Conservation (phyloP, 2,113 vertebrate genomes). For the Chaetodon trifascialis region DNA sequence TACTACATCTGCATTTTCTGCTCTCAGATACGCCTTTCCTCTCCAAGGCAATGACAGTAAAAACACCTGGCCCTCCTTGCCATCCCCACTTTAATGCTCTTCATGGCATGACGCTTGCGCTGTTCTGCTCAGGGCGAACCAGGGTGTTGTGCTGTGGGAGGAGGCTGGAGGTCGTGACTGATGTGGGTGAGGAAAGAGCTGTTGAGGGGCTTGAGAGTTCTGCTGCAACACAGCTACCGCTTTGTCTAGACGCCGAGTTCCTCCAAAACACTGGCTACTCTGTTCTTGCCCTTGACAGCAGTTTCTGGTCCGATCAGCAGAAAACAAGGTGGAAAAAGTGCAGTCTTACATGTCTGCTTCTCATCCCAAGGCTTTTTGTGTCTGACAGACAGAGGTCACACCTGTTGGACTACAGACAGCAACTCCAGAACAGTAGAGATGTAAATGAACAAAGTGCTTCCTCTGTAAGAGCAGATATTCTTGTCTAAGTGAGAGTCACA, state of each 20-base stretch:
- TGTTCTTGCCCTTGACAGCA: slow-evolving; percentile 44
- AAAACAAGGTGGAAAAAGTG: slow-evolving; percentile 24
- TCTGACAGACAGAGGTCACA: neutral
- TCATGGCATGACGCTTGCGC: slow-evolving; percentile 3
- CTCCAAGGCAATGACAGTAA: slow-evolving; percentile 25
- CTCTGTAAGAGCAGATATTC: neutral
- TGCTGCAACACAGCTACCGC: slow-evolving; percentile 53
- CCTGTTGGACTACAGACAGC: neutral
- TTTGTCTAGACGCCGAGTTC: slow-evolving; percentile 61
- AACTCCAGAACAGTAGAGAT: neutral
- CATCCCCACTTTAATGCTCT: neutral
- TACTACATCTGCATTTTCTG: slow-evolving; percentile 10
- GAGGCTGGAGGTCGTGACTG: slow-evolving; percentile 43
- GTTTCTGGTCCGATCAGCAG: slow-evolving; percentile 32
- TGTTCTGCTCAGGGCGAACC: slow-evolving; percentile 7
- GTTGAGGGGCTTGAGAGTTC: slow-evolving; percentile 29
- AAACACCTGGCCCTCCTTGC: neutral
- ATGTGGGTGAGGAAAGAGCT: slow-evolving; percentile 54
- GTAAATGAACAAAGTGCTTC: neutral
- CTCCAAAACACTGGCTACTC: slow-evolving; percentile 47
- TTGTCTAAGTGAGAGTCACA: neutral
- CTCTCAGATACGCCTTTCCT: neutral
- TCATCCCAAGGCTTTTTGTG: neutral
- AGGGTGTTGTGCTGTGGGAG: neutral
- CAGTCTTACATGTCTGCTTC: neutral